Base-by-base conservation (phyloP, 64 coral and sea anemone species). In the Orbicella faveolata region DNA sequence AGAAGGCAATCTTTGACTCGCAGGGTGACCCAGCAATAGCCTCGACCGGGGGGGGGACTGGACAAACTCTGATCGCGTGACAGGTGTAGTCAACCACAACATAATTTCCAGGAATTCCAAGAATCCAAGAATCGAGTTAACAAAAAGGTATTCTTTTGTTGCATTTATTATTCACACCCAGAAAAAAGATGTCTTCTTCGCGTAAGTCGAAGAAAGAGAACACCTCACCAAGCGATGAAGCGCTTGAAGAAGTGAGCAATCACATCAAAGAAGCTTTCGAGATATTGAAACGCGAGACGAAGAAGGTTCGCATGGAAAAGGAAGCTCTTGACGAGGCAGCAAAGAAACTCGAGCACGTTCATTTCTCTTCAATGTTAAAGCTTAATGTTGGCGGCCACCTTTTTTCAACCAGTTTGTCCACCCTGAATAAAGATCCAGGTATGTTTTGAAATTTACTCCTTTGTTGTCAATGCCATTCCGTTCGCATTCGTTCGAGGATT, bases 311-410 rank as follows among this genome's bases (percentile, higher is more conserved):
- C 74, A 75, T 37, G 36, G 74, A 75, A 36, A 75, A 12, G n/a
- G 35, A 75, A 36, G 74, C 74, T 34, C n/a, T 75, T 14, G 74
- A 75, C 18, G 74, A 35, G 36, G 74, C n/a, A 9, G 74, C 74
- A 0, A 75, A 75, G 74, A 75, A 75, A 11, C 74, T 75, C 17
- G 74, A 75, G 74, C 74, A 75, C n/a, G 74, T 75, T 75, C 36
- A 39, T 16, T 36, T 35, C 74, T 75, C 74, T 6, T 37, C 14
- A 9, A 36, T 36, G 34, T 5, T 75, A n/a, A 39, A 70, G 9
- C 67, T 70, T 10, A 25, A 70, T 26, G 67, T 70, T 23, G 67
- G 67, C 9, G 67, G 67, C 74, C 74, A 75, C 14, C 6, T 75
- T 36, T 75, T 75, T 13, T 75, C 73, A 1, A 75, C 73, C 30